Percentiles rank a stretch among this genome's conserved stretches.
Conservation (phyloP, 2,113 vertebrate species). For the Bubo blakistoni region DNA sequence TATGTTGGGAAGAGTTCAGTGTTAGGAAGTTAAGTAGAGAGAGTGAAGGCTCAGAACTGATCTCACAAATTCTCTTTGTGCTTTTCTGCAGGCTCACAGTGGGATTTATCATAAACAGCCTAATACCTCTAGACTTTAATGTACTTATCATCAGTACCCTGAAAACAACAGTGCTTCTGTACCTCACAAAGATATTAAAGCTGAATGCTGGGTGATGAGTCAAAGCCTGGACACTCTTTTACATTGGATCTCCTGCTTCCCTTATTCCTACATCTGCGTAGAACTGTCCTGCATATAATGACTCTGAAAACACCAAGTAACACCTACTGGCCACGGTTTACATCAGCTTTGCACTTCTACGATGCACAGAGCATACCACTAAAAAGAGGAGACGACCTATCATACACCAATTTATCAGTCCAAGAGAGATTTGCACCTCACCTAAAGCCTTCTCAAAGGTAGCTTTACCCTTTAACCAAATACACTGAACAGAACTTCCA, state of each 20-base stretch:
- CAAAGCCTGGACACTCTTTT: not conserved
- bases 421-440: not conserved
- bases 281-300: not conserved
- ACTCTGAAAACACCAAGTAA: not conserved
- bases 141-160: not conserved
- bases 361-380: accelerated
- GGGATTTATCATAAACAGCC: not conserved
- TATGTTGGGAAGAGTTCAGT: not conserved
- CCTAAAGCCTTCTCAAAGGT: not conserved
- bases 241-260: not conserved
- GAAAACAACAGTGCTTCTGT: not conserved
- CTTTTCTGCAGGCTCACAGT: not conserved
- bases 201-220: not conserved
- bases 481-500: not conserved
- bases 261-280: not conserved
- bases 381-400: not conserved
- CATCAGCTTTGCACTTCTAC: not conserved
- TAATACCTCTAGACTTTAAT: not conserved
- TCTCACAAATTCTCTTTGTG: not conserved
- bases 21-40: not conserved
- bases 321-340: not conserved
- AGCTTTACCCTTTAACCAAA: not conserved
- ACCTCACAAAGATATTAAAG: not conserved
- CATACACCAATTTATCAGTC: not conserved
- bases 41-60: not conserved